Percentiles rank a stretch among this genome's conserved stretches.
Conservation (phyloP, 2,888 invertebrate species). For the Andrena trimmerana region DNA sequence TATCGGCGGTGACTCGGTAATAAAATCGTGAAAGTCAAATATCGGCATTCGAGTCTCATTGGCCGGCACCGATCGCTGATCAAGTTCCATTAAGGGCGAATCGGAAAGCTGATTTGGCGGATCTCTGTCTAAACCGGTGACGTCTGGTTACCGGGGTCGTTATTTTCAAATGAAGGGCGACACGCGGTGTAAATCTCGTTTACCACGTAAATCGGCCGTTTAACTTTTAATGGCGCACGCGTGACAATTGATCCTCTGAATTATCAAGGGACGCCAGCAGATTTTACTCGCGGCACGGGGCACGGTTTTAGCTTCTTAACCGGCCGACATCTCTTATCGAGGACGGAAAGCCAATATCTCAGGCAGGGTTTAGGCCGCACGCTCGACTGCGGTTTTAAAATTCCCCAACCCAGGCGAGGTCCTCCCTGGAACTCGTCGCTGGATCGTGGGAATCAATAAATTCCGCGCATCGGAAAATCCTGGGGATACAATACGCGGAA, state of each 20-base stretch:
- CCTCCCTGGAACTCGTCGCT: constrained; percentile 28
- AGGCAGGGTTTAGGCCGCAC: constrained; percentile 43
- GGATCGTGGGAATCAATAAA: constrained; percentile 60
- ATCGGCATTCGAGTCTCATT: constrained; percentile 59
- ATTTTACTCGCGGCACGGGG: background rate
- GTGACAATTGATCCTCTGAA: background rate
- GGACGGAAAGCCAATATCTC: constrained; percentile 34
- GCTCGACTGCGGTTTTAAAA: constrained; percentile 48
- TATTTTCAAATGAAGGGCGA: constrained; percentile 1
- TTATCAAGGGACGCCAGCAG: background rate
- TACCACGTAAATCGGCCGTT: background rate
- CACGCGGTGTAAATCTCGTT: constrained; percentile 23
- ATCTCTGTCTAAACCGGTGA: background rate
- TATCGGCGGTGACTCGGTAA: constrained; percentile 38
- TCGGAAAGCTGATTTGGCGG: constrained; percentile 60
- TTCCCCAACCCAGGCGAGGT: constrained; percentile 27
- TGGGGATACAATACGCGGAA: constrained; percentile 25
- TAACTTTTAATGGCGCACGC: constrained; percentile 9
- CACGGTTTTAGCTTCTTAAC: background rate
- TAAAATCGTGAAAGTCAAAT: constrained; percentile 49
- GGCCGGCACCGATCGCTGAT: constrained; percentile 31
- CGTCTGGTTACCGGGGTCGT: constrained; percentile 3
- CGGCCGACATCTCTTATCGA: constrained; percentile 2
- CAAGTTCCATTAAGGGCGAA: constrained; percentile 51
- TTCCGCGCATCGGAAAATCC: constrained; percentile 50